These are phyloP conservation scores for Ctenopoma multispine DNA, from an alignment of 2,797 vertebrate species.

Conservation along the genomic window DNA sequence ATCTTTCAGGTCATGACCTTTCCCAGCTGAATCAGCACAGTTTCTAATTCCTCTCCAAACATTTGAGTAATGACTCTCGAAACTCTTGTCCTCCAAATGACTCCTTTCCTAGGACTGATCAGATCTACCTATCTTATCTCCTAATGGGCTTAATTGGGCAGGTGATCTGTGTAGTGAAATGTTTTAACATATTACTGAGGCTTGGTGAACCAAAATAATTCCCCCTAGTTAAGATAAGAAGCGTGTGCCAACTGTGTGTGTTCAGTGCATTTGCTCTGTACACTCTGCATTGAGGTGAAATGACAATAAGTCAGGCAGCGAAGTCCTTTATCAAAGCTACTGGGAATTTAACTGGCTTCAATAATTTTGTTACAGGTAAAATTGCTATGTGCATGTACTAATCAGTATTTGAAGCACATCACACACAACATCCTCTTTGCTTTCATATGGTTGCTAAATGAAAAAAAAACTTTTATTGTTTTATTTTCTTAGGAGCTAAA, in stretches of 20 bases:
- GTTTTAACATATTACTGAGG: slow-evolving; percentile 63
- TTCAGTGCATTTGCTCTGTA: slow-evolving; percentile 21
- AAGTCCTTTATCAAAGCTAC: slow-evolving; percentile 21
- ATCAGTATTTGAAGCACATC: background rate
- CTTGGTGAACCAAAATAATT: slow-evolving; percentile 68
- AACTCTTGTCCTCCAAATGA: slow-evolving; percentile 45
- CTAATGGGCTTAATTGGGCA: slow-evolving; percentile 67
- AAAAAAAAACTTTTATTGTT: background rate
- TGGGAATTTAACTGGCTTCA: background rate
- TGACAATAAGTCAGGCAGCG: slow-evolving; percentile 20
- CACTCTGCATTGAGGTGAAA: slow-evolving; percentile 45
- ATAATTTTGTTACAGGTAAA: slow-evolving; percentile 8
- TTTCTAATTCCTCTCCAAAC: slow-evolving; percentile 36
- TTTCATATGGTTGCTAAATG: background rate
- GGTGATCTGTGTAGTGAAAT: slow-evolving; percentile 64
- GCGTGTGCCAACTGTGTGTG: slow-evolving; percentile 32
- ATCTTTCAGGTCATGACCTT: slow-evolving; percentile 18
- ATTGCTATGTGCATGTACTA: background rate
- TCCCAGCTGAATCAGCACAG: background rate
- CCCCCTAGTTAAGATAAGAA: slow-evolving; percentile 51
- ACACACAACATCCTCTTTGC: background rate
- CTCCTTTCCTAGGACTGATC: slow-evolving; percentile 48
- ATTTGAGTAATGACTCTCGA: slow-evolving; percentile 32
- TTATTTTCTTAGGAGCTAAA: background rate
- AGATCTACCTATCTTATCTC: slow-evolving; percentile 61